These are phyloP conservation scores for Drosophila birchii DNA, from an alignment of 2,888 invertebrate species.

Conservation along the genomic window DNA sequence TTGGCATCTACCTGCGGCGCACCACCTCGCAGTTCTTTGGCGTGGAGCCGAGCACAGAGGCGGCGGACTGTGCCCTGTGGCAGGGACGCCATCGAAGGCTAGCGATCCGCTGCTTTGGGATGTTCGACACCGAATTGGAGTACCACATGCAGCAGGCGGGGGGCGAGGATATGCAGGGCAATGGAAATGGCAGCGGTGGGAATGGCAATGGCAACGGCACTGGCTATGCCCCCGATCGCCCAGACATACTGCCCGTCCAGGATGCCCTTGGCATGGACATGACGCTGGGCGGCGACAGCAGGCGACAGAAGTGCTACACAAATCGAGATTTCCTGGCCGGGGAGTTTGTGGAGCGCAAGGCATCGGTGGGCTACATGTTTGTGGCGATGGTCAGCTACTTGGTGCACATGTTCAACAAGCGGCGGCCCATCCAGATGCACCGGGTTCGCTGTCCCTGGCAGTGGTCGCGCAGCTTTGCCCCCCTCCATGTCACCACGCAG, in stretches of 20 bases:
- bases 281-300: constrained; percentile 6
- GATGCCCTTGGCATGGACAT: constrained; percentile 69
- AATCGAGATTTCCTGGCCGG: constrained; percentile 70
- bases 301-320: constrained; percentile 40
- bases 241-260: constrained; percentile 84
- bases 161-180: constrained; percentile 26
- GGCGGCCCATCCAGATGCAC: constrained; percentile 53
- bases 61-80: constrained; percentile 82
- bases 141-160: constrained; percentile 32
- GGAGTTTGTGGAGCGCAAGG: constrained; percentile 84
- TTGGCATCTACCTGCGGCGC: constrained; percentile 82
- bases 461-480: constrained; percentile 91
- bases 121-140: constrained; percentile 51
- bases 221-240: constrained; percentile 76
- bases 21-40: constrained; percentile 84
- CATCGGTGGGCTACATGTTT: constrained; percentile 83
- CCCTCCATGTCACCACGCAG: constrained; percentile 83
- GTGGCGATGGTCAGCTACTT: constrained; percentile 81
- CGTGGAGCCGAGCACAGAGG: constrained; percentile 82
- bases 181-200: constrained; percentile 3
- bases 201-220: constrained; percentile 8
- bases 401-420: constrained; percentile 87
- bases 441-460: constrained; percentile 82
- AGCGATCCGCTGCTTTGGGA: constrained; percentile 83
- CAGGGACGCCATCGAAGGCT: constrained; percentile 83